phyloP scores from a whole-genome alignment of 2,888 invertebrate species.

The Xestia ashworthii region DNA sequence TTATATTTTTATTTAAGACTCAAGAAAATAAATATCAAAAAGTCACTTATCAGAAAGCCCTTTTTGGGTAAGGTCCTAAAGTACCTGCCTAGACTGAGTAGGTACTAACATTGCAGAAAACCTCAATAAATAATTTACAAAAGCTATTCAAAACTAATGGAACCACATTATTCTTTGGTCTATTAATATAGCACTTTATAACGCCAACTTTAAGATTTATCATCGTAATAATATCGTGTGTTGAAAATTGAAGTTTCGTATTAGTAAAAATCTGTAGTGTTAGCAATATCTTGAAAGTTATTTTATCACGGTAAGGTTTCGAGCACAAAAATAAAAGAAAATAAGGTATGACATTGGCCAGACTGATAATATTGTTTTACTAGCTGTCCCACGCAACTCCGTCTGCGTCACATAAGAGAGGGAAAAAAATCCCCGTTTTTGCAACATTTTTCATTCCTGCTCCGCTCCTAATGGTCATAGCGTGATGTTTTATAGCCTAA shows the following conservation, averaged over 20 bases:
- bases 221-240: conserved; percentile 27
- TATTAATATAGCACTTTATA: conserved; percentile 51
- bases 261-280: conserved; percentile 26
- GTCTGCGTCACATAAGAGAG: too few relatives aligned
- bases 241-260: conserved; percentile 18
- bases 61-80: conserved; percentile 9
- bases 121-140: conserved; percentile 44
- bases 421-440: too few relatives aligned
- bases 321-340: conserved; percentile 29
- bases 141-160: conserved; percentile 44
- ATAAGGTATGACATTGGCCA: conserved; percentile 22
- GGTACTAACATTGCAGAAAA: conserved; percentile 37
- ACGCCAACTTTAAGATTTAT: conserved; percentile 42
- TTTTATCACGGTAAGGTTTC: conserved; percentile 17
- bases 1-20: conserved; percentile 1
- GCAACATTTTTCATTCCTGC: too few relatives aligned
- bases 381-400: too few relatives aligned
- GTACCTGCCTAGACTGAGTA: conserved; percentile 13
- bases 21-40: conserved; percentile 6
- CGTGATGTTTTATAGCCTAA: too few relatives aligned
- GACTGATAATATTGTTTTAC: conserved; percentile 53
- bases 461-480: too few relatives aligned
- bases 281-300: conserved; percentile 43
- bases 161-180: conserved; percentile 37
- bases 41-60: neutral